Base-by-base conservation (phyloP, 2,797 vertebrate species). In the Galagoides demidoff region DNA sequence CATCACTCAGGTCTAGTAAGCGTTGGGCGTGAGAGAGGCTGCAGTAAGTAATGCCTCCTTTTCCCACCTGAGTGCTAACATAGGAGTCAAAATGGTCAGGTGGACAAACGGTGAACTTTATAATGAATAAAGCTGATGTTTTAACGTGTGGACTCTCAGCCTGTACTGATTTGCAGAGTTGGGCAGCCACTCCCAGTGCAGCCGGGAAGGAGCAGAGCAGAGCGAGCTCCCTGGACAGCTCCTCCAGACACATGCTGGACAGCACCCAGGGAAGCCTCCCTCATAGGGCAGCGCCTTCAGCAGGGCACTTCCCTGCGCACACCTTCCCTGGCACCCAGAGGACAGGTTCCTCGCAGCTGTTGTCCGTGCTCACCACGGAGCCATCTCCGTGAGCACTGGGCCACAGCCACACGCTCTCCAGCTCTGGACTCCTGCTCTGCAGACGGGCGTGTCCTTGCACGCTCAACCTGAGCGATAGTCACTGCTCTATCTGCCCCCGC, bases 381-480 rank as follows among this genome's bases (percentile, higher is more conserved):
- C 31, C 22, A 27, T 43, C 64, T 55, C 37, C n/a, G 13, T 2
- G 12, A 23, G 61, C 13, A 29, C 52, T 14, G 63, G 37, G 64
- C 76, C 45, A 17, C 5, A n/a, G 59, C 25, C 64, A 20, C 1
- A 3, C 29, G 23, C 5, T 59, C 64, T 10, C 14, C 49, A 14
- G 64, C 64, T 70, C 77, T 27, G 37, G 55, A 27, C 55, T 66
- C 29, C 9, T 25, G 10, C 37, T 17, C 29, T 7, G 27, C 14
- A 22, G 9, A 16, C 1, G 0, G 25, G 29, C 64, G 20, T 0
- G 10, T 19, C 20, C 43, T 79, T 0, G 10, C 27, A 14, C 3
- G 37, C 23, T 52, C 76, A 12, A 4, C 31, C 29, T n/a, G 6
- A 9, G 29, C 9, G 4, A 29, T 4, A 19, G 8, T 25, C 3